Evolutionary conservation across 2,888 invertebrate species (phyloP).

Genomic region (Plagodis dolabraria): DNA sequence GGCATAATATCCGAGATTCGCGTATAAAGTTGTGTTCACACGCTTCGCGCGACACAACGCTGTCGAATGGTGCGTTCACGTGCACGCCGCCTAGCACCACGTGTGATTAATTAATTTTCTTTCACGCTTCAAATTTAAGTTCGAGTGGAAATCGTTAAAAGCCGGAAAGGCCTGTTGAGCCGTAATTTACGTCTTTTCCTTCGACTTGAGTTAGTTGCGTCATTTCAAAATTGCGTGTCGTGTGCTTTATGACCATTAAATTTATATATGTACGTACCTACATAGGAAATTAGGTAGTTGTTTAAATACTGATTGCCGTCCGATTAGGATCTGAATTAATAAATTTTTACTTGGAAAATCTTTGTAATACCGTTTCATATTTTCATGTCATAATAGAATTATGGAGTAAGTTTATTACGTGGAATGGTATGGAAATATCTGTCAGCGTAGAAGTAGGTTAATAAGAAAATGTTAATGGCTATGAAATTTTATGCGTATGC

Average conservation of each 20-base stretch:
- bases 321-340: conserved; percentile 66
- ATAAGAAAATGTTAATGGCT: conserved; percentile 38
- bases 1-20: conserved; percentile 30
- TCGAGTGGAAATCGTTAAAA: conserved; percentile 75
- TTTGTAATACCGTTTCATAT: conserved; percentile 28
- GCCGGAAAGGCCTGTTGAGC: conserved; percentile 80
- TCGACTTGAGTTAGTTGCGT: conserved; percentile 71
- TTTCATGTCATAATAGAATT: conserved; percentile 34
- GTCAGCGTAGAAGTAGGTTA: conserved; percentile 37
- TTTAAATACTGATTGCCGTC: conserved; percentile 71
- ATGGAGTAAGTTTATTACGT: conserved; percentile 31
- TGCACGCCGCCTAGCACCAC: conserved; percentile 51
- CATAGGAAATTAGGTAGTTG: conserved; percentile 78
- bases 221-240: conserved; percentile 77
- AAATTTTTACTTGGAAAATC: conserved; percentile 54
- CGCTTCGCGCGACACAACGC: conserved; percentile 20
- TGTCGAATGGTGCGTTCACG: conserved; percentile 37
- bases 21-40: conserved; percentile 21
- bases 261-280: conserved; percentile 66
- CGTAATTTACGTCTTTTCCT: conserved; percentile 77
- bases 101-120: conserved; percentile 82
- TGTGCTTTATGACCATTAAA: conserved; percentile 72
- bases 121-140: conserved; percentile 77
- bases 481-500: conserved; percentile 38
- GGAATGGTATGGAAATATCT: conserved; percentile 34